These are phyloP conservation scores for Agrilus mali DNA, from an alignment of 2,888 invertebrate genomes.

Conservation along the genomic window DNA sequence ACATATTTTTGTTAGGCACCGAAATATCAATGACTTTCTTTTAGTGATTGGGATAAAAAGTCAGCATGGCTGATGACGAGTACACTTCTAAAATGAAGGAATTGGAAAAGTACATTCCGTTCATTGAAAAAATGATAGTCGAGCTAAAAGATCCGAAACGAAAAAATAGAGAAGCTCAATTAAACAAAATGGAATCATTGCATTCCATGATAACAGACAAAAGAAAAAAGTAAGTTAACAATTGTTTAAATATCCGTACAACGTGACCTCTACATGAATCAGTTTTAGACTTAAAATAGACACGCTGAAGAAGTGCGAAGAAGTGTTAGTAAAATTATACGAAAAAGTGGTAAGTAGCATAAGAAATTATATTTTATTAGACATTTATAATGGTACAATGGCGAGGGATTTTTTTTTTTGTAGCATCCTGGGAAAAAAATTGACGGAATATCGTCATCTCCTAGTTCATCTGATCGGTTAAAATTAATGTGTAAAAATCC, in stretches of 20 bases:
- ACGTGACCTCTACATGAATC: not conserved
- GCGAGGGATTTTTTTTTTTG: conserved; percentile 1
- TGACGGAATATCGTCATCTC: not conserved
- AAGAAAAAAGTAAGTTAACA: conserved; percentile 44
- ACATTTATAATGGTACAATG: no score
- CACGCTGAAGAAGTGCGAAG: conserved; percentile 55
- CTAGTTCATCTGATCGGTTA: not conserved
- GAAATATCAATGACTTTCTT: no score
- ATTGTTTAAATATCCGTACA: not conserved
- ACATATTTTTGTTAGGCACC: no score
- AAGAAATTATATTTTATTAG: no score
- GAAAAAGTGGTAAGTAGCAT: conserved; percentile 53
- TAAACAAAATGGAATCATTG: conserved; percentile 50
- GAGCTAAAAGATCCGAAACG: conserved; percentile 42
- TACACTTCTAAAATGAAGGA: conserved; percentile 51
- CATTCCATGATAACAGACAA: conserved; percentile 47
- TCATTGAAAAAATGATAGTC: conserved; percentile 55
- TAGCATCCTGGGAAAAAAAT: conserved; percentile 4
- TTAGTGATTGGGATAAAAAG: not conserved
- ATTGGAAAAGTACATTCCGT: conserved; percentile 61
- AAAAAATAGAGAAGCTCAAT: conserved; percentile 42
- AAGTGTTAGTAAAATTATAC: conserved; percentile 51
- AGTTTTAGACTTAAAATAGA: conserved; percentile 52
- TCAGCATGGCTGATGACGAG: conserved; percentile 31
- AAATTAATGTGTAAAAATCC: conserved; percentile 7